These are phyloP conservation scores for Mantis religiosa DNA, from an alignment of 2,888 invertebrate genomes.

Conservation along the genomic window DNA sequence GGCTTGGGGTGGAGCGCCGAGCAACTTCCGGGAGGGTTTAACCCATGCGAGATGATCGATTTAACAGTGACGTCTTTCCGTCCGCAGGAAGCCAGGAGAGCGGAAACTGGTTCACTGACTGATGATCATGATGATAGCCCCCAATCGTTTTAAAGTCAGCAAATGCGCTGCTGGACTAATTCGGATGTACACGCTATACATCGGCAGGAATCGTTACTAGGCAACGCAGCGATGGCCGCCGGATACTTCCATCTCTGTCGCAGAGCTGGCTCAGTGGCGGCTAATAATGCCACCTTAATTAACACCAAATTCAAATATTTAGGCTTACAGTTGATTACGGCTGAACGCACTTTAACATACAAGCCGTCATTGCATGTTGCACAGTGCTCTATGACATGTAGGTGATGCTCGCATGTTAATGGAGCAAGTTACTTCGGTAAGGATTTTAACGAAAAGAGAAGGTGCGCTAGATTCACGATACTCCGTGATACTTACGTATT, in stretches of 20 bases:
- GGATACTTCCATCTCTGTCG: neutral
- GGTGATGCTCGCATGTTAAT: no score
- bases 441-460: no score
- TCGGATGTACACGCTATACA: neutral
- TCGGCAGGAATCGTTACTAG: neutral
- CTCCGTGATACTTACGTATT: no score
- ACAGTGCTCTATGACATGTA: no score
- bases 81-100: neutral
- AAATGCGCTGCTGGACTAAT: neutral
- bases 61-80: conserved; percentile 3
- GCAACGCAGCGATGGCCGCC: neutral
- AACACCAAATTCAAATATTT: neutral
- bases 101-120: neutral
- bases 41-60: neutral
- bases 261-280: neutral
- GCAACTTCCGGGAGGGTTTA: neutral
- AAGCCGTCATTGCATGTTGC: no score
- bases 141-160: neutral
- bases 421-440: no score
- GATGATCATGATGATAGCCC: neutral
- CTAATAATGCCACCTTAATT: neutral
- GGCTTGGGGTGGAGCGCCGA: neutral
- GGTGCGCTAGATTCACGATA: no score
- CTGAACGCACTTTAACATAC: neutral
- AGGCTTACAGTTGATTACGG: neutral